Conservation (phyloP, 1,140 invertebrate genomes). For the Drosophila tristis region DNA sequence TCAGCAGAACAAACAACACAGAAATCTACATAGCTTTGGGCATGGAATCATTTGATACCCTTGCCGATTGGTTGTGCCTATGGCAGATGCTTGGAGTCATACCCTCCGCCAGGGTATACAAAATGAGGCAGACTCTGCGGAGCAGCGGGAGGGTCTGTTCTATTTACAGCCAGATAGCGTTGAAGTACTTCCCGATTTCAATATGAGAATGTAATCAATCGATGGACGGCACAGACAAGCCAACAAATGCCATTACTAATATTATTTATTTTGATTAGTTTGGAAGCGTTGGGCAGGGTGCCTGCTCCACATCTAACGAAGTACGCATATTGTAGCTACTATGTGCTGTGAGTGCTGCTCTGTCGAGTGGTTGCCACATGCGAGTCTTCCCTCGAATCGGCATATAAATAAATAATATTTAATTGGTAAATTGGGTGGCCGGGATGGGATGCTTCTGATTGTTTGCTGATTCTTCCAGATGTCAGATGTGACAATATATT, state of each 20-base stretch:
- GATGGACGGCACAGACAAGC: slow-evolving; percentile 25
- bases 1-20: not conserved
- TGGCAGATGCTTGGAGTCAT: too few species aligned
- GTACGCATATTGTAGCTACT: too few species aligned
- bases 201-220: slow-evolving; percentile 54
- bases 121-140: slow-evolving; percentile 11
- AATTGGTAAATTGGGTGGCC: slow-evolving; percentile 3
- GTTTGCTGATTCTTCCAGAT: too few species aligned
- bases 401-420: slow-evolving; percentile 13
- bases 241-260: slow-evolving; percentile 11
- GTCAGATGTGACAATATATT: too few species aligned
- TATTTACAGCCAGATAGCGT: slow-evolving; percentile 21
- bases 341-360: slow-evolving; percentile 8
- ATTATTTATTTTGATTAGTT: slow-evolving; percentile 47
- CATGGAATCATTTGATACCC: too few species aligned
- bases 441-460: not conserved
- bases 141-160: slow-evolving; percentile 12
- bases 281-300: slow-evolving; percentile 34
- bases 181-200: slow-evolving; percentile 50
- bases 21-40: too few species aligned
- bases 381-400: not conserved
- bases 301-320: slow-evolving; percentile 23
- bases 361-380: slow-evolving; percentile 9
- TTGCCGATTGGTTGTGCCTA: too few species aligned
- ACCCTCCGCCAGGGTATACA: slow-evolving; percentile 1